Base-by-base conservation (phyloP, 2,888 invertebrate species). In the Camponotus fellah region DNA sequence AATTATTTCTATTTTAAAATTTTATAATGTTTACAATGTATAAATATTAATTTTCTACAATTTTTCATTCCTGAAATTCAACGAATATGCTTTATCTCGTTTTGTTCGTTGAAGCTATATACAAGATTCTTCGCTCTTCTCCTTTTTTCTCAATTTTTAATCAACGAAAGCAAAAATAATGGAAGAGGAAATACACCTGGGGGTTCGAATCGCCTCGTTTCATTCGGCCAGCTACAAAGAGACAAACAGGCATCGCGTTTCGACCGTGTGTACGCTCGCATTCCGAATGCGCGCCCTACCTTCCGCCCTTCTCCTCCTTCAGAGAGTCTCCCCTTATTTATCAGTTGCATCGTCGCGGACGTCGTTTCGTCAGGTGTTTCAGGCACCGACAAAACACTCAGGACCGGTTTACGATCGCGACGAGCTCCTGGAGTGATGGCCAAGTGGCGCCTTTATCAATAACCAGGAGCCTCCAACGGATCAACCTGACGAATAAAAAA, bases 331-430 rank as follows among this genome's bases (percentile, higher is more conserved):
- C 17, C 17, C 12, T n/a, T 71, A 60, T 80, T 80, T 80, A 80
- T 60, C 72, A 80, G 79, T 60, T 49, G 60, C 58, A 69, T 79
- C 53, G 71, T 46, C 21, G 17, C 43, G 60, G 60, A 80, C 72
- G 60, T 80, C 72, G 60, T 80, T 80, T 72, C 79, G 71, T 80
- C 72, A 80, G 72, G 72, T 80, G 72, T 80, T 80, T 80, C 71
- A 60, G 21, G 46, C 58, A 71, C 71, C 58, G 17, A 40, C 58
- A 58, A 46, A 60, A 21, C 26, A 66, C 32, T 5, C 58, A 43
- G 58, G 43, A 56, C 34, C 46, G 72, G 72, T 46, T 80, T 60
- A 37, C n/a, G 34, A 5, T 21, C 32, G 21, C 58, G 32, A 71
- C 8, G 46, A 26, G 21, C 79, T 58, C 26, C 77, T 2, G 43